phyloP scores from a whole-genome alignment of 2,113 vertebrate genomes.

The Anarhynchus alexandrinus region DNA sequence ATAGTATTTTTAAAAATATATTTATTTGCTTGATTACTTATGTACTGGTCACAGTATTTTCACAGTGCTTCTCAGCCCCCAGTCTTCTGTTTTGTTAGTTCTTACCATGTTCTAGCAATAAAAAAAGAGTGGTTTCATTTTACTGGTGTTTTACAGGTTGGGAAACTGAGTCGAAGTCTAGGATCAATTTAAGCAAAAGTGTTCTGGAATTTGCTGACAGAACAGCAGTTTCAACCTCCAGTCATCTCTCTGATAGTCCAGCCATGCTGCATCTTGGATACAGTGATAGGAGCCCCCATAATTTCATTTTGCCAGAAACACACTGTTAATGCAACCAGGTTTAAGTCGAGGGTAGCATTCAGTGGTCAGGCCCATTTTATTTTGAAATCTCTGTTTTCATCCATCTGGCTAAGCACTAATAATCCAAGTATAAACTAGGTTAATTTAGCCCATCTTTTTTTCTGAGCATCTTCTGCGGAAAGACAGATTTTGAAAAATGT shows the following conservation, averaged over 20 bases:
- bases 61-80: not conserved
- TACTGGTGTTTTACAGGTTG: not conserved
- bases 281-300: not conserved
- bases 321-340: not conserved
- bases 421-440: not conserved
- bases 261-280: not conserved
- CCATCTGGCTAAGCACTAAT: not conserved
- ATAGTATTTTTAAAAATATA: not conserved
- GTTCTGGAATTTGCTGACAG: not conserved
- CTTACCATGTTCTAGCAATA: not conserved
- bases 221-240: not conserved
- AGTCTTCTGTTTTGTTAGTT: not conserved
- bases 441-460: not conserved
- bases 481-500: not conserved
- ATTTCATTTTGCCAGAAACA: not conserved
- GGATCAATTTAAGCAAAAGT: not conserved
- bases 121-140: not conserved
- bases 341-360: constrained; percentile 34
- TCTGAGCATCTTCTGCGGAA: not conserved
- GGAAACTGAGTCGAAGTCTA: not conserved
- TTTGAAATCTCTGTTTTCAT: not conserved
- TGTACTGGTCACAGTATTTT: not conserved
- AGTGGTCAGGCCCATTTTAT: not conserved
- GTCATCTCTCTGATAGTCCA: not conserved
- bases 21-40: not conserved